Percentiles rank a stretch among this genome's conserved stretches.
Conservation (phyloP, 2,888 invertebrate genomes). For the Drosophila setosimentum region DNA sequence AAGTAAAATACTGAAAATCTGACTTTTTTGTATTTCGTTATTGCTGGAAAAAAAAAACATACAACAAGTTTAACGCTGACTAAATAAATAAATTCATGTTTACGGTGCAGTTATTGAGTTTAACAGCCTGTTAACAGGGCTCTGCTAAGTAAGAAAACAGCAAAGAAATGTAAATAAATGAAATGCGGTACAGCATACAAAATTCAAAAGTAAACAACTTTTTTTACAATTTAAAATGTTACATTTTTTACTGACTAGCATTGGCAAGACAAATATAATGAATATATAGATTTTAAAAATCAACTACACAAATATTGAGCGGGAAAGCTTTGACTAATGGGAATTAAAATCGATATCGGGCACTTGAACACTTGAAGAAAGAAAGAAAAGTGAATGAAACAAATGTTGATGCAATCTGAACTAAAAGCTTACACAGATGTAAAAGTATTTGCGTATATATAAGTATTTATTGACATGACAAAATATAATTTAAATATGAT, state of each 20-base stretch:
- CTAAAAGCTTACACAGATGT: background rate
- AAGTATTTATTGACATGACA: no score
- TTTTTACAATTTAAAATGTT: background rate
- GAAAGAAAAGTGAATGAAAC: background rate
- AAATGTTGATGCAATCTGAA: constrained; percentile 5
- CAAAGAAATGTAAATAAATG: background rate
- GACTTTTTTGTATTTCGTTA: constrained; percentile 16
- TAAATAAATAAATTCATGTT: constrained; percentile 8
- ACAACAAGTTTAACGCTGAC: background rate
- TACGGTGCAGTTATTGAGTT: background rate
- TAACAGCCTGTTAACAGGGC: constrained; percentile 7
- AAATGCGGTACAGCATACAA: background rate
- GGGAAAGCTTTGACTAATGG: background rate
- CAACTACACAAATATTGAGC: background rate
- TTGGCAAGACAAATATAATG: background rate
- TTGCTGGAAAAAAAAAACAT: background rate
- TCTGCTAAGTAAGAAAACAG: background rate
- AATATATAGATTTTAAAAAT: background rate
- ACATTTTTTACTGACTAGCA: background rate
- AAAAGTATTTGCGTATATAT: no score
- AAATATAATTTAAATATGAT: no score
- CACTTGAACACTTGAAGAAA: background rate
- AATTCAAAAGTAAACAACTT: background rate
- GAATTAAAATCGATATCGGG: background rate
- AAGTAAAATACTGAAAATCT: constrained; percentile 13